phyloP scores from a whole-genome alignment of 1,140 invertebrate genomes.

The Caenorhabditis brenneri region DNA sequence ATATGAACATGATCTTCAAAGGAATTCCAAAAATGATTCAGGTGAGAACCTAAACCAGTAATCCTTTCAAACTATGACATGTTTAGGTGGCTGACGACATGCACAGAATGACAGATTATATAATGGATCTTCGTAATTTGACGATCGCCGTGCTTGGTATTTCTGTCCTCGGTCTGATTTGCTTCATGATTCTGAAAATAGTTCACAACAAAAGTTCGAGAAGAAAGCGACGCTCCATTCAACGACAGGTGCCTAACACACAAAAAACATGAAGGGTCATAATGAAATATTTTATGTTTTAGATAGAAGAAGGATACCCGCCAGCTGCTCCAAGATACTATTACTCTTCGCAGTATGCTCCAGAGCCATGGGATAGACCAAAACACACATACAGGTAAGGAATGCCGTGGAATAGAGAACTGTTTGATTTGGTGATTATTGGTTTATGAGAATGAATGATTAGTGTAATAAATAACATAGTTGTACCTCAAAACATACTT shows the following conservation, averaged over 20 bases:
- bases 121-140: conserved; percentile 62
- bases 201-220: not conserved
- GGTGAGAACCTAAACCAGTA: not conserved
- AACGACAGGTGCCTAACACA: conserved; percentile 22
- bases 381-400: conserved; percentile 41
- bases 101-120: conserved; percentile 65
- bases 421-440: no score
- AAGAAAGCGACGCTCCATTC: conserved; percentile 9
- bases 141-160: conserved; percentile 55
- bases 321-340: conserved; percentile 40
- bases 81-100: conserved; percentile 64
- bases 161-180: conserved; percentile 38
- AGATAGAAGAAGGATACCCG: conserved; percentile 42
- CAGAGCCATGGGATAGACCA: conserved; percentile 51
- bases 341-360: conserved; percentile 51
- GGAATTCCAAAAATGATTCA: conserved; percentile 65
- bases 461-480: no score
- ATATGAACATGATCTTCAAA: conserved; percentile 60
- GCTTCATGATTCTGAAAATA: conserved; percentile 28
- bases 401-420: not conserved
- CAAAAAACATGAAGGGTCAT: not conserved
- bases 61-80: not conserved
- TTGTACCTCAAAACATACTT: no score
- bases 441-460: no score
- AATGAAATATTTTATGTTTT: not conserved